A percentile compares a stretch with the other conserved stretches of the same genome.
phyloP scores from a whole-genome alignment of 1,140 invertebrate species.

The Drosophila insularis region DNA sequence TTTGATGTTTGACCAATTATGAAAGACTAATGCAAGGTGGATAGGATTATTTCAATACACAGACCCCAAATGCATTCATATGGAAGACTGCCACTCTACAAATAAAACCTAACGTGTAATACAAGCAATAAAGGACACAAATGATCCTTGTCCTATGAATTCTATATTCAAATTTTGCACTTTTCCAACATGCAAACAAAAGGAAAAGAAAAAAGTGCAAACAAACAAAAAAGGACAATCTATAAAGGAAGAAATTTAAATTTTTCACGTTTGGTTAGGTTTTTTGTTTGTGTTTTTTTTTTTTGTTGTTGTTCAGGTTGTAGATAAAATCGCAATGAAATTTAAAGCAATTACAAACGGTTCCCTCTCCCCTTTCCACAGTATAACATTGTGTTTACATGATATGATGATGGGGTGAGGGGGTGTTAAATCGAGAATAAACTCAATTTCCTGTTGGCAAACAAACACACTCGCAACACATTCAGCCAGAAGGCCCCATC shows the following conservation, averaged over 20 bases:
- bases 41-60: too few species aligned
- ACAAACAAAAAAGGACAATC: not conserved
- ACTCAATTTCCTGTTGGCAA: slow-evolving; percentile 18
- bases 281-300: not conserved
- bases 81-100: not conserved
- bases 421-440: slow-evolving; percentile 1
- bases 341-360: slow-evolving; percentile 7
- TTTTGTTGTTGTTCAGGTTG: not conserved
- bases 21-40: too few species aligned
- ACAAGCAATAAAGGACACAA: too few species aligned
- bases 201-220: too few species aligned
- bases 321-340: slow-evolving; percentile 6
- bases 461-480: slow-evolving; percentile 7
- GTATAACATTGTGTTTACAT: too few species aligned
- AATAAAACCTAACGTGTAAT: too few species aligned
- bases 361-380: not conserved
- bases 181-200: too few species aligned
- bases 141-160: too few species aligned
- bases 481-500: not conserved
- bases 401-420: not conserved
- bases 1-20: too few species aligned
- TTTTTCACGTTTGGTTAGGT: not conserved
- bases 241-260: not conserved
- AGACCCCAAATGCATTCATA: too few species aligned
- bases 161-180: too few species aligned